phyloP scores from a whole-genome alignment of 2,888 invertebrate genomes.

The Metallyticus violacea region DNA sequence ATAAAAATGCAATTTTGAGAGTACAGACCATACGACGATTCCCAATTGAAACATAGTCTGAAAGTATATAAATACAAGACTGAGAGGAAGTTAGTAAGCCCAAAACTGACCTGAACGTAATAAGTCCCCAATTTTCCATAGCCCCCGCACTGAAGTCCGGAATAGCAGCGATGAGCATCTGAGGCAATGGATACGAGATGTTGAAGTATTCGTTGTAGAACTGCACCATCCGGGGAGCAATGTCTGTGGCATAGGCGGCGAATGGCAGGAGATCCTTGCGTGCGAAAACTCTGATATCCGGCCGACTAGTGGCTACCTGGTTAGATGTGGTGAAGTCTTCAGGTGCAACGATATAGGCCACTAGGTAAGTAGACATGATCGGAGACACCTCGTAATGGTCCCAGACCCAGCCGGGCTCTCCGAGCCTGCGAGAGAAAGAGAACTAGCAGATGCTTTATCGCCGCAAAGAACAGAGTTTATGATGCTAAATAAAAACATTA shows the following conservation, averaged over 20 bases:
- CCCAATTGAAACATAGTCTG: no score
- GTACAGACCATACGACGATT: background rate
- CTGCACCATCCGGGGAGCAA: conserved; percentile 42
- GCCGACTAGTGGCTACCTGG: background rate
- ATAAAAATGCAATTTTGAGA: background rate
- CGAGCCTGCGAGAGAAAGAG: background rate
- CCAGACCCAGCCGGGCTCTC: conserved; percentile 40
- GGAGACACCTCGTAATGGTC: conserved; percentile 45
- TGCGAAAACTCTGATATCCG: conserved; percentile 13
- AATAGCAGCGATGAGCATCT: conserved; percentile 48
- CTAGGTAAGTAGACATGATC: conserved; percentile 54
- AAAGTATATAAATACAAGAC: no score
- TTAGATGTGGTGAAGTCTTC: background rate
- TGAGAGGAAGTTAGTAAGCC: no score
- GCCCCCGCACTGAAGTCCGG: conserved; percentile 45
- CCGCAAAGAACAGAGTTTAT: no score
- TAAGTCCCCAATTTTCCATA: conserved; percentile 74
- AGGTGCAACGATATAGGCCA: conserved; percentile 51
- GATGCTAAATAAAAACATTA: no score
- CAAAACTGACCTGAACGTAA: conserved; percentile 64
- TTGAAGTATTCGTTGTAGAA: conserved; percentile 46
- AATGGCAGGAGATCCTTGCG: background rate
- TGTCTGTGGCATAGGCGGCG: conserved; percentile 44
- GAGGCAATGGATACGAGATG: conserved; percentile 46
- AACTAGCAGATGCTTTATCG: background rate